These are phyloP conservation scores for Percina caprodes DNA, from an alignment of 2,113 vertebrate genomes.

Conservation along the genomic window DNA sequence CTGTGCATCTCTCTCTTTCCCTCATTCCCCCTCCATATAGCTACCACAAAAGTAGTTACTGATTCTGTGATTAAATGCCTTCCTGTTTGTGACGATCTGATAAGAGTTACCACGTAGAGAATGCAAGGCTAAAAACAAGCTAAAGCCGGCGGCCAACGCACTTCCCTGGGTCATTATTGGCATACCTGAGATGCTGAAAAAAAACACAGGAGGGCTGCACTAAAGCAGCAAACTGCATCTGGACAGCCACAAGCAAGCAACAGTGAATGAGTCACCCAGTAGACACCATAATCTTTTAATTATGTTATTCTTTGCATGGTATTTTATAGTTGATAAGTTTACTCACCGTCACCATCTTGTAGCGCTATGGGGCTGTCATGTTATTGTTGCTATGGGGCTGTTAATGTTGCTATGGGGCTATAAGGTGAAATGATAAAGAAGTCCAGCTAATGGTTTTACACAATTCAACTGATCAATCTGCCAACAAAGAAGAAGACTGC, in stretches of 20 bases:
- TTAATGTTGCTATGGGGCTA: background rate
- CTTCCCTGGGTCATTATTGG: slow-evolving; percentile 36
- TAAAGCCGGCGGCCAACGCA: slow-evolving; percentile 34
- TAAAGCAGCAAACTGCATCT: slow-evolving; percentile 11
- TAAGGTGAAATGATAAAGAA: background rate
- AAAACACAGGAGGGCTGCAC: slow-evolving; percentile 13
- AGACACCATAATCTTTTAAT: background rate
- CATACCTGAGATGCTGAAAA: slow-evolving; percentile 57
- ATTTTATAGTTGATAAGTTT: background rate
- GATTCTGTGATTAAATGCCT: slow-evolving; percentile 72
- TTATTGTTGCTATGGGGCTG: too few relatives aligned
- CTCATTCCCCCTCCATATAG: background rate
- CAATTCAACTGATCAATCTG: background rate
- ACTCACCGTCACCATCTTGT: background rate
- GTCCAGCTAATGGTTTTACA: background rate
- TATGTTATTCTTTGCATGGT: background rate
- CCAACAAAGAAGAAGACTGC: background rate
- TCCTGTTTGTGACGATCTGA: slow-evolving; percentile 60
- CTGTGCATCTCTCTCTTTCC: slow-evolving; percentile 51
- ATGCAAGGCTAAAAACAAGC: slow-evolving; percentile 52
- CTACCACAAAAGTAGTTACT: slow-evolving; percentile 57
- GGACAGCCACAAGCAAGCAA: background rate
- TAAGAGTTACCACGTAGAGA: slow-evolving; percentile 48
- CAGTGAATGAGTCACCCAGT: slow-evolving; percentile 11
- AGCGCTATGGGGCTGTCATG: background rate